Evolutionary conservation across 2,888 invertebrate genomes (phyloP).

Genomic region (Acanthosepion pharaonis): DNA sequence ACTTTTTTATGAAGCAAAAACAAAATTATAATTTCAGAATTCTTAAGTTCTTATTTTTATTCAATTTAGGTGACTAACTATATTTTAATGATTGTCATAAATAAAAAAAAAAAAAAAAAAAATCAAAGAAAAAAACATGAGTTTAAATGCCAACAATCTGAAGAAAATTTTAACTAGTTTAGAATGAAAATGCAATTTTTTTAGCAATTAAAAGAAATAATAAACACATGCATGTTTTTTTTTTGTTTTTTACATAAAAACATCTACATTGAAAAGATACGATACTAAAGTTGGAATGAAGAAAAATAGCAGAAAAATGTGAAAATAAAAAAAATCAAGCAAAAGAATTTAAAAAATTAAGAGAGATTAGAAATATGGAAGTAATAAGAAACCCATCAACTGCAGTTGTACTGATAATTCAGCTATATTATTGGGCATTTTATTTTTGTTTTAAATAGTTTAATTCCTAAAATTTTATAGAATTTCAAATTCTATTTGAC

Average conservation of each 20-base stretch:
- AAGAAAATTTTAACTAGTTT: neutral
- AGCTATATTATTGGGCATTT: neutral
- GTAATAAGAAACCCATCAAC: neutral
- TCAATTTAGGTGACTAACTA: neutral
- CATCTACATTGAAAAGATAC: neutral
- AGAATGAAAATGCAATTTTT: no score
- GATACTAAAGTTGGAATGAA: neutral
- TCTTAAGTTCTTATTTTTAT: neutral
- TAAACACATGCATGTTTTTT: neutral
- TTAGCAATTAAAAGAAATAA: neutral
- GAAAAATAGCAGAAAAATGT: neutral
- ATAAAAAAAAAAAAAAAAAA: no score
- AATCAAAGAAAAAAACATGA: no score
- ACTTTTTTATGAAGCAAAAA: neutral
- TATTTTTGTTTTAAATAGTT: neutral
- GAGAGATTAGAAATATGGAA: neutral
- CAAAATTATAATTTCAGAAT: neutral
- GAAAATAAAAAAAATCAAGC: neutral
- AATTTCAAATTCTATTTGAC: no score
- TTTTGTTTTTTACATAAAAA: neutral
- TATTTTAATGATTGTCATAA: neutral
- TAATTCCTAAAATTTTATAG: neutral
- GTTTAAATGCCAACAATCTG: neutral
- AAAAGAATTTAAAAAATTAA: neutral
- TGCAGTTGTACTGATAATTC: neutral